Base-by-base conservation (phyloP, 2,888 invertebrate genomes). In the Cacoxenus indagator region DNA sequence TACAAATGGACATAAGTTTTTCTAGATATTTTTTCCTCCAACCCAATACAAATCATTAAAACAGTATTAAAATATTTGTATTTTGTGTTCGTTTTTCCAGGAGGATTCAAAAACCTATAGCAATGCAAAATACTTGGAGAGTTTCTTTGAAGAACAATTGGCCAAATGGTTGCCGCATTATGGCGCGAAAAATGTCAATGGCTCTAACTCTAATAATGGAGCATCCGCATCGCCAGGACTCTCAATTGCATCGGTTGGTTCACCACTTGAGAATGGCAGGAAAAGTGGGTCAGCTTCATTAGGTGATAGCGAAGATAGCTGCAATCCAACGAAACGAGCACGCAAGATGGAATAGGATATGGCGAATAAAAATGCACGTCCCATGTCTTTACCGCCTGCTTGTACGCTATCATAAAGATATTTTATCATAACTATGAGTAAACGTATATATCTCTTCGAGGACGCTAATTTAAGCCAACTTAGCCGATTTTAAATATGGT, bases 71-170 rank as follows among this genome's bases (percentile, higher is more conserved):
- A 62, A 62, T 62, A 14, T 51, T 26, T 64, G 45, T 43, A 71
- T 67, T 67, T 65, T 73, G 4, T 19, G 19, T 24, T 54, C 9
- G 19, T n/a, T 59, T 8, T 11, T 31, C 71, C 75, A 95, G 95
- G 91, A 92, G 81, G 94, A 94, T 76, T 92, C 93, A 17, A 92
- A 92, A 85, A 91, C 95, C 54, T 93, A 92, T 89, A 91, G 91
- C 81, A 94, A 95, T 88, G 95, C 94, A 54, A 92, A 93, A 87
- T 92, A 92, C 72, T 90, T 96, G 80, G 95, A 96, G 87, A 93
- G 93, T 88, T 95, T 95, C 89, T 95, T 96, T 87, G 95, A 95
- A 83, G 92, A 93, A 82, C 92, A 95, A 85, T 89, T 96, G 74
- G 86, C 91, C 65, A 95, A 95, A 87, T 95, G 94, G 93, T 89